phyloP scores from a whole-genome alignment of 2,113 vertebrate species.

The Sisor rabdophorus region DNA sequence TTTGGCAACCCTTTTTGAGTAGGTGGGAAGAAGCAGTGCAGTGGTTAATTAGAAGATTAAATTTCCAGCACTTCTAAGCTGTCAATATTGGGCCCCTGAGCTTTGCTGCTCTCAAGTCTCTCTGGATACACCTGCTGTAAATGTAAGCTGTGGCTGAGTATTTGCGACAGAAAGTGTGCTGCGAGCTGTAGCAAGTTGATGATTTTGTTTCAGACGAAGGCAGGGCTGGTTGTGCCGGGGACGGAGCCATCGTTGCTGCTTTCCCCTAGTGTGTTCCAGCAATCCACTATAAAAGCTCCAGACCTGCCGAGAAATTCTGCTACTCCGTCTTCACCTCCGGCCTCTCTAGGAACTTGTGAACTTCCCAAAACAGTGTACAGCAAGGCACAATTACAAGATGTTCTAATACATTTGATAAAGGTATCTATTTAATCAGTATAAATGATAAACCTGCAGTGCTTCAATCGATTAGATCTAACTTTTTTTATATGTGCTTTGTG shows the following conservation, averaged over 20 bases:
- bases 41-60: too few species aligned
- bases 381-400: slow-evolving; percentile 86
- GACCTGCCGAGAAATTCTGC: slow-evolving; percentile 68
- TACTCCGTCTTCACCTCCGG: slow-evolving; percentile 65
- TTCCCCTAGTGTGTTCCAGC: slow-evolving; percentile 91
- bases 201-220: slow-evolving; percentile 65
- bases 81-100: too few species aligned
- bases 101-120: too few species aligned
- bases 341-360: slow-evolving; percentile 66
- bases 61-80: too few species aligned
- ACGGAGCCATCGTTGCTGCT: slow-evolving; percentile 76
- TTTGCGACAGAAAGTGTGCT: too few species aligned
- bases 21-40: too few species aligned
- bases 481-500: neutral
- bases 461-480: neutral
- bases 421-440: slow-evolving; percentile 58
- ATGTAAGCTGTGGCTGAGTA: too few species aligned
- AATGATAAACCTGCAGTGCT: neutral
- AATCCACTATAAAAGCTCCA: slow-evolving; percentile 71
- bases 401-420: slow-evolving; percentile 92
- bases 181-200: neutral
- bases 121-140: too few species aligned
- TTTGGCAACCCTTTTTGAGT: too few species aligned
- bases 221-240: slow-evolving; percentile 68
- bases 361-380: slow-evolving; percentile 72